Evolutionary conservation across 2,797 vertebrate genomes (phyloP).

Genomic region (Helarctos malayanus): DNA sequence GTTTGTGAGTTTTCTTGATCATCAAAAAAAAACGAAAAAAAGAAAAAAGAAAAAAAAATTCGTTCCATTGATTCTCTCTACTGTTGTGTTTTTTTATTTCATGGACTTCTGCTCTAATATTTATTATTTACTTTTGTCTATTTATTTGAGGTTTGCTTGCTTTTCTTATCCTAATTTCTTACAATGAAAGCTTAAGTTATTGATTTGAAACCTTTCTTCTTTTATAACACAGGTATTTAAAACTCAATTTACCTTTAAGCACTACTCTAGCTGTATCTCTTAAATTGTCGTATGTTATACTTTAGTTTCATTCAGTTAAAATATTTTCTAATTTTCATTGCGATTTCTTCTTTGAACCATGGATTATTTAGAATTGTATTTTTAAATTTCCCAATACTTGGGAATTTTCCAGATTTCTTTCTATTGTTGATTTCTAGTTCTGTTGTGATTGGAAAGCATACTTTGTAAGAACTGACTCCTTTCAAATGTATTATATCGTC

Average conservation of each 20-base stretch:
- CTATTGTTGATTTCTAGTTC: slow-evolving; percentile 8
- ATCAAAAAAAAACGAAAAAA: not conserved
- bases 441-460: not conserved
- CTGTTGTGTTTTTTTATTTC: not conserved
- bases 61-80: not conserved
- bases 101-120: not conserved
- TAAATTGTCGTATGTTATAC: not conserved
- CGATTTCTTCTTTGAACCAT: not conserved
- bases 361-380: not conserved
- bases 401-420: not conserved
- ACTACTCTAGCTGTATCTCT: not conserved
- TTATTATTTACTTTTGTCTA: not conserved
- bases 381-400: slow-evolving; percentile 3
- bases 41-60: not conserved
- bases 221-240: not conserved
- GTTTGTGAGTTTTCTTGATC: not conserved
- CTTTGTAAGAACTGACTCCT: not conserved
- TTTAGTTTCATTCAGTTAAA: slow-evolving; percentile 19
- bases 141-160: not conserved
- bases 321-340: slow-evolving; percentile 31
- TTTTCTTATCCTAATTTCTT: not conserved
- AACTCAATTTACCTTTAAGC: not conserved
- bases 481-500: not conserved
- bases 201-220: not conserved
- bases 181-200: not conserved